Evolutionary conservation across 53 echinoderm and acorn worm species (phyloP), one percentile per base, ranked within the genome.

Genomic region (Antedon mediterranea): DNA sequence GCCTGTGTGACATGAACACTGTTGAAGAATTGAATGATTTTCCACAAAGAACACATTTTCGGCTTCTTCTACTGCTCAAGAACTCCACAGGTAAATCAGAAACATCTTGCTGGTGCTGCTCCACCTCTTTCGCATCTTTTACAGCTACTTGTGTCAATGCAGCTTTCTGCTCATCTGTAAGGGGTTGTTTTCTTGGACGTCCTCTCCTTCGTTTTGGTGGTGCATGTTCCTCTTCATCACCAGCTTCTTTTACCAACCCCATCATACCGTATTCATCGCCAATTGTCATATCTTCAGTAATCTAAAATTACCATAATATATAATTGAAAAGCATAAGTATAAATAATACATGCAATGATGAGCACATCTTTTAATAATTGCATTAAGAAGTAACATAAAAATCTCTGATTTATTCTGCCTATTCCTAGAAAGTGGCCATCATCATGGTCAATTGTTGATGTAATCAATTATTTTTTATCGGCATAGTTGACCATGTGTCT

Each of bases 1-100:
- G 87, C 33, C 95, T 75, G 78, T 95, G 95, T 75, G 85, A 77
- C 95, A 95, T 95, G 86, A 95, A 95, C 71, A 89, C 78, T 26
- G 87, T 85, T 0, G 91, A 89, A 28, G 91, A 89, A 32, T 77
- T 79, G 77, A 95, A 95, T 29, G 34, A 82, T 73, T 84, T 75
- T 9, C 91, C 89, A 71, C 95, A 95, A 37, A 89, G 83, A 26
- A 89, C 81, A 32, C 95, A 95, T 71, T 89, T 89, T n/a, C 90
- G 81, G 72, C 85, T 85, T 28, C 95, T 72, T 30, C 89, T 76
- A 18, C 76, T 34, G 28, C 28, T 7, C 34, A 76, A 0, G 23
- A 57, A 8, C 57, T 57, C 57, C 23, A 23, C 23, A 23, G 57
- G 57, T 23, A 57, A 15, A 18, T 57, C 9, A 57, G 2, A 13